Evolutionary conservation across 2,888 invertebrate species (phyloP), one percentile per base, ranked within the genome.

Genomic region (Eristalis pertinax): DNA sequence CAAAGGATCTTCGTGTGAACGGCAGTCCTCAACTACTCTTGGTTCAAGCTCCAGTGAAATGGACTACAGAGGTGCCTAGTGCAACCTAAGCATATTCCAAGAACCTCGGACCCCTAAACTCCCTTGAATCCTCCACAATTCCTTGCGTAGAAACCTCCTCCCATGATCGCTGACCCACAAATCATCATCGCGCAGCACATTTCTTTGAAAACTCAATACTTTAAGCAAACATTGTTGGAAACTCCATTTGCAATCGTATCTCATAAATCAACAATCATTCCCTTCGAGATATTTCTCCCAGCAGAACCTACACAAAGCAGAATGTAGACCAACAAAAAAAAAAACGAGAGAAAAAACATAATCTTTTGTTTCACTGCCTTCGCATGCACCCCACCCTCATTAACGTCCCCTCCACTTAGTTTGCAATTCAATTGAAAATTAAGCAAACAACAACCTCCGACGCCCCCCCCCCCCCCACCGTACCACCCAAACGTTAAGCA

Each of bases 381-480:
- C 29, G 41, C 43, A 63, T 26, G 22, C 62, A 29, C 43, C 2
- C 2, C 22, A 38, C 24, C 1, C 24, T n/a, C 60, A 60, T 8
- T 26, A 13, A 24, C 60, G 4, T 24, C 24, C 26, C n/a, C 63
- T 43, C 19, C 10, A 29, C 70, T 64, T 81, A 67, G 74, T 81
- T 81, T 81, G 81, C 74, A 81, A 81, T 81, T 81, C 81, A 81
- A 81, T 81, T 81, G 74, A 75, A 81, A 81, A 81, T 75, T 64
- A 75, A 75, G 74, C 63, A 81, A 81, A 81, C 74, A 74, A 63
- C 65, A 63, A 65, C n/a, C n/a, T n/a, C n/a, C n/a, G n/a, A 26
- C 26, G 26, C 4, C 26, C 38, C 74, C 62, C 58, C 74, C 38
- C 22, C 5, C 19, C 50, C 1, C n/a, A n/a, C n/a, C n/a, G n/a